Percentiles rank a stretch among this genome's conserved stretches.
phyloP scores from a whole-genome alignment of 1,140 invertebrate genomes.

The Brachionus calyciflorus region DNA sequence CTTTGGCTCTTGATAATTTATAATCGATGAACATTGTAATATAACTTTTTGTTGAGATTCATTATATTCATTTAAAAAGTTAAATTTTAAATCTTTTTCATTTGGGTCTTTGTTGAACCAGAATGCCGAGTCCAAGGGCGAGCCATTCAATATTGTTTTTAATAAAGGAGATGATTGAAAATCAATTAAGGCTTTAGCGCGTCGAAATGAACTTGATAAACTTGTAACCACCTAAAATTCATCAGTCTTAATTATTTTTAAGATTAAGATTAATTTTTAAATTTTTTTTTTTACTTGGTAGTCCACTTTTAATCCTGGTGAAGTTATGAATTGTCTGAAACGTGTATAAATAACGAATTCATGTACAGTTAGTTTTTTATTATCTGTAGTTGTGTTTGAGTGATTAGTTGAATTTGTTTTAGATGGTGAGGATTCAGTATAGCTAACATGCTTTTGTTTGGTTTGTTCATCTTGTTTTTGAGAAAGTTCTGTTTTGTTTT shows the following conservation, averaged over 20 bases:
- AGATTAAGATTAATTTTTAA: no score
- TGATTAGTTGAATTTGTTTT: no score
- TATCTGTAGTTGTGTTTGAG: background rate
- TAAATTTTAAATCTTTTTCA: background rate
- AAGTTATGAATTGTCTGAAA: background rate
- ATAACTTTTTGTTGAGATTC: conserved; percentile 39
- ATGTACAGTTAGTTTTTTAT: background rate
- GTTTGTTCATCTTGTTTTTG: background rate
- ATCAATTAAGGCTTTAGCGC: background rate
- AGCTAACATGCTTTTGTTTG: background rate
- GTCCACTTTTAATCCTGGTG: background rate
- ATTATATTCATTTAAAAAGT: background rate
- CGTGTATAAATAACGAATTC: conserved; percentile 1
- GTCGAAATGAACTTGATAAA: conserved; percentile 26
- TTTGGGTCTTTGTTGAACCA: background rate
- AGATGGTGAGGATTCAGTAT: background rate
- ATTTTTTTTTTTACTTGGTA: conserved; percentile 8
- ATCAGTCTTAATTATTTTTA: background rate
- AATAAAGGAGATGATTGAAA: background rate
- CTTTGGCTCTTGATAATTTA: background rate
- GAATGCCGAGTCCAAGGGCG: background rate
- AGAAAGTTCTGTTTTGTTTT: background rate
- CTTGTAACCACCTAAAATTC: conserved; percentile 6
- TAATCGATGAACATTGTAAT: background rate
- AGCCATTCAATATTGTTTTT: conserved; percentile 35